Evolutionary conservation across 2,888 invertebrate genomes (phyloP), one percentile per base, ranked within the genome.

Genomic region (Linyphia triangularis): DNA sequence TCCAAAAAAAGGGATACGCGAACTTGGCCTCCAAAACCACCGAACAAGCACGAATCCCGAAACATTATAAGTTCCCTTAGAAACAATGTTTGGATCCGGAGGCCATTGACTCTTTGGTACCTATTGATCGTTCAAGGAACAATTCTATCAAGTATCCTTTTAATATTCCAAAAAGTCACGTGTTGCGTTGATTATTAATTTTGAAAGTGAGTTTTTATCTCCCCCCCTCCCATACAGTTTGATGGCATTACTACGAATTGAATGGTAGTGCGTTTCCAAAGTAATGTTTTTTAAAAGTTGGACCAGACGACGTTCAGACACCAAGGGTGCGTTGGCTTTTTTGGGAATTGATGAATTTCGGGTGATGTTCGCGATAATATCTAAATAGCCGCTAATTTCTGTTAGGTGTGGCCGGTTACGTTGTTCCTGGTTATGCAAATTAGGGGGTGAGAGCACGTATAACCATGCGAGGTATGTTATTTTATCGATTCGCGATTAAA

Each of bases 111-210:
- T 86, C 78, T 37, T 82, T 59, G 16, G 67, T 24, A 28, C 40
- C 57, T 79, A 86, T 86, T 86, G 86, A 86, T 81, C 81, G 61
- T 16, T 7, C 33, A 9, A 5, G 13, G 2, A 37, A 77, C 33
- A 70, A 61, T 69, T 61, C 65, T 63, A 69, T 81, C 59, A 70
- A 81, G 26, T 28, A 24, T 13, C 43, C 63, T 40, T 40, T 81
- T 82, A 82, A 72, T 82, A 82, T 72, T 72, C 72, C 30, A 9
- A 33, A 24, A 37, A 37, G 70, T 85, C 85, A 85, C 72, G 85
- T 85, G 85, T 85, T 85, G 85, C 85, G 22, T 67, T 63, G 70
- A 78, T 85, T 28, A 77, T 85, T 85, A 85, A 85, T 85, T 85
- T 61, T 19, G 24, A 22, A 28, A 67, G 59, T 28, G 26, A 24